Evolutionary conservation across 2,888 invertebrate genomes (phyloP), one percentile per base, ranked within the genome.

Genomic region (Lomographa bimaculata): DNA sequence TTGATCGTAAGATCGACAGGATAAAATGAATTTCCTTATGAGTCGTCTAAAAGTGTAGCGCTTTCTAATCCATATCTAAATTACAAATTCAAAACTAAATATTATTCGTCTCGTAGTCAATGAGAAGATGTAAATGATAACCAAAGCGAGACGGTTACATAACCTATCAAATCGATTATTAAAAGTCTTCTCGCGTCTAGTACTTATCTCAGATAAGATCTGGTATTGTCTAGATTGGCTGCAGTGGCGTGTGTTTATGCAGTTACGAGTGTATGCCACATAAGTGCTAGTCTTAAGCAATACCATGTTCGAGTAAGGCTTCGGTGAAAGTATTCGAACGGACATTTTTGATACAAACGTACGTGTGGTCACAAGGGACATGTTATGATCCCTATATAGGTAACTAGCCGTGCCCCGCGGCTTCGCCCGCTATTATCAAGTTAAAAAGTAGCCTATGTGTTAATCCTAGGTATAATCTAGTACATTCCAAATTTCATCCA

Each of bases 291-390:
- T 46, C 46, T 57, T 60, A 44, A 35, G 60, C 57, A 60, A 60
- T 52, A 34, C 32, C 42, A n/a, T n/a, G n/a, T n/a, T n/a, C n/a
- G 24, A 32, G 30, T 47, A 35, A 48, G 44, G 27, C 45, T 47
- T 48, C 27, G 28, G 58, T 60, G 60, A 60, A 60, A 60, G 60
- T 58, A 27, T 12, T 16, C 46, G 41, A 44, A n/a, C n/a, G n/a
- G n/a, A n/a, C n/a, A n/a, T n/a, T n/a, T n/a, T 54, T 44, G 46
- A 38, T 3, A 14, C 4, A 4, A 14, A 14, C 14, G 14, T 14
- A 14, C 3, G 14, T 14, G n/a, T n/a, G n/a, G n/a, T n/a, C n/a
- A n/a, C n/a, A n/a, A n/a, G n/a, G n/a, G n/a, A n/a, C n/a, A n/a
- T n/a, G n/a, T n/a, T n/a, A n/a, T n/a, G n/a, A n/a, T n/a, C 14